Evolutionary conservation across 1,140 invertebrate genomes (phyloP).

Genomic region (Magallana angulata): DNA sequence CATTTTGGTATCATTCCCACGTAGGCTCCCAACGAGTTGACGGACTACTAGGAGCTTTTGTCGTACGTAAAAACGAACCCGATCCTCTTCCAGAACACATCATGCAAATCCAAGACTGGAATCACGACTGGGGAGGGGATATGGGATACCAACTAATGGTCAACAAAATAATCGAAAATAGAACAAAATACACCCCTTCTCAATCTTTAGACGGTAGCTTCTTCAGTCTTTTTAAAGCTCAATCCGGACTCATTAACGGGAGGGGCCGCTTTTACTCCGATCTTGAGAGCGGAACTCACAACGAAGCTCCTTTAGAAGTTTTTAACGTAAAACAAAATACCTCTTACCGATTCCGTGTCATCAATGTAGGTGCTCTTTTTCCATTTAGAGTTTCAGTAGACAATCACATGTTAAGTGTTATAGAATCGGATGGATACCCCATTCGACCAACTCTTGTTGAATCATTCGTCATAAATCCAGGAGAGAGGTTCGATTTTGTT

Average conservation of each 20-base stretch:
- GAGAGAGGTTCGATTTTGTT: slow-evolving; percentile 92
- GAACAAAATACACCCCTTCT: slow-evolving; percentile 48
- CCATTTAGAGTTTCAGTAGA: slow-evolving; percentile 86
- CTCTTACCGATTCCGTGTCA: slow-evolving; percentile 71
- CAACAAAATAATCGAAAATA: slow-evolving; percentile 59
- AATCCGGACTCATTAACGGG: slow-evolving; percentile 75
- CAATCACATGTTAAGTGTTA: slow-evolving; percentile 88
- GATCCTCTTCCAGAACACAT: slow-evolving; percentile 58
- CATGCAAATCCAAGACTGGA: slow-evolving; percentile 70
- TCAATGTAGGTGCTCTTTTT: slow-evolving; percentile 66
- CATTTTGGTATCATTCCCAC: slow-evolving; percentile 78
- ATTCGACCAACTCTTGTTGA: slow-evolving; percentile 85
- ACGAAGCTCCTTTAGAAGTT: slow-evolving; percentile 66
- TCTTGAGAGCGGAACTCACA: slow-evolving; percentile 55
- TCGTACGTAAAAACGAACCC: slow-evolving; percentile 59
- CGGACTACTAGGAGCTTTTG: slow-evolving; percentile 71
- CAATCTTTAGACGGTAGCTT: slow-evolving; percentile 56
- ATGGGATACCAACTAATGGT: slow-evolving; percentile 64
- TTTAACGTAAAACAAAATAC: slow-evolving; percentile 62
- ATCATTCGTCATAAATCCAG: slow-evolving; percentile 78
- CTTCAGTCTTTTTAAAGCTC: slow-evolving; percentile 64
- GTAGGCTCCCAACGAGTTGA: slow-evolving; percentile 69
- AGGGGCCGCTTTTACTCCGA: slow-evolving; percentile 64
- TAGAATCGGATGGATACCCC: slow-evolving; percentile 90
- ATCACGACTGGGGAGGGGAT: slow-evolving; percentile 69